Percentiles rank a stretch among this genome's conserved stretches.
phyloP scores from a whole-genome alignment of 1,140 invertebrate species.

The Drosophila orosa region DNA sequence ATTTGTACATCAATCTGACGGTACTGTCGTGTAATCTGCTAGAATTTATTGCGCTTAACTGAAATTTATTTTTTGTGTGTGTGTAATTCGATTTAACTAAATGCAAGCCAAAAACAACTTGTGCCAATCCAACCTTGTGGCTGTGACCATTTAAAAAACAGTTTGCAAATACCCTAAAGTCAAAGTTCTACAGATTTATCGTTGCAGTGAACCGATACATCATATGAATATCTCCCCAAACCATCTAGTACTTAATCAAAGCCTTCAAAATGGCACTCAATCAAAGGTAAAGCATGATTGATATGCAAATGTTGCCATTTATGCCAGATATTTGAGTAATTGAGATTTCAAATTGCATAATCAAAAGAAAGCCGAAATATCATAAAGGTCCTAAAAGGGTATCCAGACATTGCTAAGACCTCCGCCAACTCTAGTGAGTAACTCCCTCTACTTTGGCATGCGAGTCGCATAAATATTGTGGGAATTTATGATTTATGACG shows the following conservation, averaged over 20 bases:
- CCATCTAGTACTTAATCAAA: constrained; percentile 26
- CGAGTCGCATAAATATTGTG: constrained; percentile 53
- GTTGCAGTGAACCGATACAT: constrained; percentile 2
- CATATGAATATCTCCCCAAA: not conserved
- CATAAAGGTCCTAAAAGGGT: not conserved
- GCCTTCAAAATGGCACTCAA: constrained; percentile 12
- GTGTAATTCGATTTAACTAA: constrained; percentile 69
- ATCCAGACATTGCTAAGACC: not conserved
- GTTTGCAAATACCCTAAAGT: constrained; percentile 14
- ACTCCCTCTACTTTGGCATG: constrained; percentile 19
- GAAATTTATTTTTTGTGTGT: constrained; percentile 32
- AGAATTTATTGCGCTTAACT: constrained; percentile 68
- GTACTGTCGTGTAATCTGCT: constrained; percentile 69
- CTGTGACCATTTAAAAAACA: constrained; percentile 50
- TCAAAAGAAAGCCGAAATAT: not conserved
- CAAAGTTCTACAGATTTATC: not conserved
- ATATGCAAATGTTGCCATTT: constrained; percentile 8
- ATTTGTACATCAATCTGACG: constrained; percentile 18
- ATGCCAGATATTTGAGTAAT: constrained; percentile 7
- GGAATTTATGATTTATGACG: constrained; percentile 55
- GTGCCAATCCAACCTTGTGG: constrained; percentile 10
- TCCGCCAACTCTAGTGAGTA: not conserved
- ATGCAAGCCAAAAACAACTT: constrained; percentile 30
- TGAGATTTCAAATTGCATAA: not conserved
- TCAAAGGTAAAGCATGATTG: constrained; percentile 19